phyloP scores from a whole-genome alignment of 2,797 vertebrate genomes.

The Rhinatrema bivittatum region DNA sequence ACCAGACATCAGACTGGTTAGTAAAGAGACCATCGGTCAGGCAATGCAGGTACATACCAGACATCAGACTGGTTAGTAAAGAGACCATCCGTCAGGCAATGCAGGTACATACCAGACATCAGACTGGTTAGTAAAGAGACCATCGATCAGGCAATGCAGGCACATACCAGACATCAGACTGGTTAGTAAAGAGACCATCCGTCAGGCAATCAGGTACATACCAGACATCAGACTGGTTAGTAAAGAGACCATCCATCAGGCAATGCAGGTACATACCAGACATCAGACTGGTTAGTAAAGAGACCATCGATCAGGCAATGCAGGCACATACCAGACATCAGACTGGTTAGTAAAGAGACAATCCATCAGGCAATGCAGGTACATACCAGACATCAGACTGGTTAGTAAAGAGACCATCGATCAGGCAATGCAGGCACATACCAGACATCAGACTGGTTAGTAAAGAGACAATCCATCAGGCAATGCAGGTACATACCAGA shows the following conservation, averaged over 20 bases:
- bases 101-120: conserved; percentile 75
- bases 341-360: conserved; percentile 61
- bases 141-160: conserved; percentile 61
- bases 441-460: conserved; percentile 61
- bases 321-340: conserved; percentile 72
- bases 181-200: conserved; percentile 63
- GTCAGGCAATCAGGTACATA: conserved; percentile 65
- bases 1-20: conserved; percentile 63
- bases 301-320: conserved; percentile 61
- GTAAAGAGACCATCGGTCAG: conserved; percentile 65
- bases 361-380: conserved; percentile 58
- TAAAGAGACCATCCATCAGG: conserved; percentile 63
- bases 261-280: too few species aligned
- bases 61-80: conserved; percentile 62
- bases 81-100: conserved; percentile 60
- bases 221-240: conserved; percentile 61
- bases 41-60: too few species aligned
- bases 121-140: conserved; percentile 58
- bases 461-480: conserved; percentile 63
- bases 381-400: conserved; percentile 66
- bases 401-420: conserved; percentile 64
- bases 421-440: too few species aligned
- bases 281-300: conserved; percentile 59
- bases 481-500: too few species aligned
- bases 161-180: conserved; percentile 67